Evolutionary conservation across 2,888 invertebrate genomes (phyloP).

Genomic region (Schizaphis graminum): DNA sequence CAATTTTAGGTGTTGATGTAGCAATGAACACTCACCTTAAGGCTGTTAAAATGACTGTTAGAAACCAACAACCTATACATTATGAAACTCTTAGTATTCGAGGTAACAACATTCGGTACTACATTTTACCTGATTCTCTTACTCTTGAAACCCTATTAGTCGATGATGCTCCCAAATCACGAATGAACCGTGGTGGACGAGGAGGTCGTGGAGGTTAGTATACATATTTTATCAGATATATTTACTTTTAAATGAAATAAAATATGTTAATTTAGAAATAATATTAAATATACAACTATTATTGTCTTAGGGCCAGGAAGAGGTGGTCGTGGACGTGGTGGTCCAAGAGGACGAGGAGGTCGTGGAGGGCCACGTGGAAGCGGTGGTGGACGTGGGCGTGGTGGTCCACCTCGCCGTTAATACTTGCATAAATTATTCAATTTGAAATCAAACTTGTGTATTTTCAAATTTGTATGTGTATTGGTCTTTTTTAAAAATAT

Average conservation of each 20-base stretch:
- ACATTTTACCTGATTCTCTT: slow-evolving; percentile 95
- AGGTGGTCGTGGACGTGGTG: slow-evolving; percentile 79
- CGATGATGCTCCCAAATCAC: slow-evolving; percentile 96
- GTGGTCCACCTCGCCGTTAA: slow-evolving; percentile 68
- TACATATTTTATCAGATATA: slow-evolving; percentile 13
- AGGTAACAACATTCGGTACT: slow-evolving; percentile 95
- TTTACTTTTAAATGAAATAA: neutral
- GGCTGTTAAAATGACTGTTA: slow-evolving; percentile 97
- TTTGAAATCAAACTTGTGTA: neutral
- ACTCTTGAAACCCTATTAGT: slow-evolving; percentile 96
- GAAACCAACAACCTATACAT: slow-evolving; percentile 93
- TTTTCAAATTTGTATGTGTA: slow-evolving; percentile 12
- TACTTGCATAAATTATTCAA: neutral
- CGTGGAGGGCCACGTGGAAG: slow-evolving; percentile 80
- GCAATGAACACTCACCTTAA: slow-evolving; percentile 99
- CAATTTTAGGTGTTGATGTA: slow-evolving; percentile 89
- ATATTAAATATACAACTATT: too few relatives aligned
- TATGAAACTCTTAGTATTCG: slow-evolving; percentile 96
- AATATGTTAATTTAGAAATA: neutral
- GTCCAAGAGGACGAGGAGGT: slow-evolving; percentile 81
- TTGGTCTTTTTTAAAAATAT: slow-evolving; percentile 1
- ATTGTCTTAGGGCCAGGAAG: slow-evolving; percentile 74
- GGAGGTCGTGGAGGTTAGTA: slow-evolving; percentile 66
- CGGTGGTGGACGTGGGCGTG: slow-evolving; percentile 77
- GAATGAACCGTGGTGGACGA: slow-evolving; percentile 84